phyloP scores from a whole-genome alignment of 2,888 invertebrate species.

The Orchesella flavescens region DNA sequence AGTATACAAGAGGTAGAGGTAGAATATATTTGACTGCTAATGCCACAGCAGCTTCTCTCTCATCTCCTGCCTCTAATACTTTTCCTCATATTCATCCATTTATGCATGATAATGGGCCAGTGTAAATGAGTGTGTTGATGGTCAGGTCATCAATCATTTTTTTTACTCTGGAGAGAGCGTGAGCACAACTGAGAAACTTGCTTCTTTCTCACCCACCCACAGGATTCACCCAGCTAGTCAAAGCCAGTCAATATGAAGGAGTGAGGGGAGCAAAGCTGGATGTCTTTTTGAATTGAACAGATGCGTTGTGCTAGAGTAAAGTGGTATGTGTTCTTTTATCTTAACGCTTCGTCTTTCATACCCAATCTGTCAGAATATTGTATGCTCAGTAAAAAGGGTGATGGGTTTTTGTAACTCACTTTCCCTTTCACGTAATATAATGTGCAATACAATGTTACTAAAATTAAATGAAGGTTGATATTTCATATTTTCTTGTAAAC shows the following conservation, averaged over 20 bases:
- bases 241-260: background rate
- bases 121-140: constrained; percentile 69
- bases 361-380: constrained; percentile 23
- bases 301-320: background rate
- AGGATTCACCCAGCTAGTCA: background rate
- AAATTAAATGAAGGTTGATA: no score
- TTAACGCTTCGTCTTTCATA: constrained; percentile 10
- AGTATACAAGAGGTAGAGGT: background rate
- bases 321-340: no score
- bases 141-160: constrained; percentile 69
- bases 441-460: no score
- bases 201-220: background rate
- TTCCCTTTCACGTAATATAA: no score
- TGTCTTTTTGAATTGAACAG: constrained; percentile 2
- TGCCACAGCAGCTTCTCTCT: constrained; percentile 23
- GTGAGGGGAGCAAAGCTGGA: background rate
- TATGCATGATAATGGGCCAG: constrained; percentile 66
- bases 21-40: background rate
- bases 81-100: constrained; percentile 45
- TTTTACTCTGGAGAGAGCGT: constrained; percentile 35
- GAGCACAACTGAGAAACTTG: constrained; percentile 1
- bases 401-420: no score
- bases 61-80: constrained; percentile 14
- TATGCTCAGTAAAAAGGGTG: no score
- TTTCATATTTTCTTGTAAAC: no score